Percentiles rank a stretch among this genome's conserved stretches.
Evolutionary conservation across 2,797 vertebrate species (phyloP).

Genomic region (Poeciliopsis gracilis): DNA sequence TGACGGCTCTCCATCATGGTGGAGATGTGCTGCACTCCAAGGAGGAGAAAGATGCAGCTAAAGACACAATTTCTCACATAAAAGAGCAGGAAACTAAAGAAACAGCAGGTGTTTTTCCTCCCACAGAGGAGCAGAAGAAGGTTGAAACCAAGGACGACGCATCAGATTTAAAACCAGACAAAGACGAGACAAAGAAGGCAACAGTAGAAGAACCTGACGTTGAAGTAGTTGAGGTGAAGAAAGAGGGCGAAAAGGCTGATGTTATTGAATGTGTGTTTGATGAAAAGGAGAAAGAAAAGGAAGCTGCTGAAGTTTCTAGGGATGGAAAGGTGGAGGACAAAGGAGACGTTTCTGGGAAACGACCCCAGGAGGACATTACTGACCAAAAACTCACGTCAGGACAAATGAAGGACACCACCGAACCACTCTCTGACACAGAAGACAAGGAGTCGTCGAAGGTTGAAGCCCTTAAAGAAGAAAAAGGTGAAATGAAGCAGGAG

Average conservation of each 20-base stretch:
- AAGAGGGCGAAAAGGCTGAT: constrained; percentile 36
- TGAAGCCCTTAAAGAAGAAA: constrained; percentile 31
- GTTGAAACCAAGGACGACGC: constrained; percentile 26
- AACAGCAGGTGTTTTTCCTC: constrained; percentile 7
- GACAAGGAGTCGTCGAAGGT: constrained; percentile 21
- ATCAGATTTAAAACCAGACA: constrained; percentile 32
- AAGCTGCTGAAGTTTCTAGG: constrained; percentile 20
- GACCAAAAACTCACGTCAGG: constrained; percentile 47
- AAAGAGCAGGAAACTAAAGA: constrained; percentile 43
- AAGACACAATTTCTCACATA: constrained; percentile 17
- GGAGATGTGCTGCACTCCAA: constrained; percentile 16
- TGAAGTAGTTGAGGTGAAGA: constrained; percentile 33
- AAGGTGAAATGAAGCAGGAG: constrained; percentile 12
- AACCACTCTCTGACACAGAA: constrained; percentile 22
- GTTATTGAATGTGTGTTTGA: constrained; percentile 15
- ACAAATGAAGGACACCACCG: constrained; percentile 18
- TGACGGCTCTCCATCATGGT: constrained; percentile 18
- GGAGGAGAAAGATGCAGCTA: constrained; percentile 38
- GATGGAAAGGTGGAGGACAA: constrained; percentile 39
- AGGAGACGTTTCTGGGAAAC: constrained; percentile 27
- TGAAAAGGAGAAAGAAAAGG: constrained; percentile 32
- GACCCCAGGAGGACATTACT: constrained; percentile 8
- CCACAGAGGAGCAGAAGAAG: constrained; percentile 28
- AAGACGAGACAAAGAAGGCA: constrained; percentile 47
- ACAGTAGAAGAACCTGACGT: constrained; percentile 13